Base-by-base conservation (phyloP, 1,140 invertebrate genomes). In the Heliothis virescens region DNA sequence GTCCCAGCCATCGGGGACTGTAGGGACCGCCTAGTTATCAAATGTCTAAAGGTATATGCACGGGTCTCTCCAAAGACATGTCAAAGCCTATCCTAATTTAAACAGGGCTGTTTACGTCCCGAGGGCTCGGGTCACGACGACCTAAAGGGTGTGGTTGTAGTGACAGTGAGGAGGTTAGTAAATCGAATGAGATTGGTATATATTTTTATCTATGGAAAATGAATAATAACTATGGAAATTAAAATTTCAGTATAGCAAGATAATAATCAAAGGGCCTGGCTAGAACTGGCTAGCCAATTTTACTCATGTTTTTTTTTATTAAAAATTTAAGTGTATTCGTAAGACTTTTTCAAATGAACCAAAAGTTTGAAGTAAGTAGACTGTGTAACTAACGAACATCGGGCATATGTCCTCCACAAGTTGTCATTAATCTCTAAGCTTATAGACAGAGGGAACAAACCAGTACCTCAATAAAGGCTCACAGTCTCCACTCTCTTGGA, bases 1-100 rank as follows among this genome's bases (percentile, higher is more conserved):
- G 16, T 47, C 15, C 29, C 12, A n/a, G 26, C 48, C 41, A 21
- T 11, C 10, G 26, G 59, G 74, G 60, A 53, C 48, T 10, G 10
- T 3, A 15, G 48, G 48, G 47, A 48, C 47, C 59, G 53, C 41
- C 55, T 80, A 80, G 82, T 83, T 81, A 83, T 83, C 79, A 80
- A 63, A 65, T 53, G 77, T 65, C 81, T 71, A 26, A 76, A 85
- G 83, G 82, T 85, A 79, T 55, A 82, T 79, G 81, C 52, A 79
- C 62, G 69, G 63, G 67, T 65, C 83, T 75, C 84, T 86, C 85
- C 80, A 82, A 86, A 90, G 89, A 89, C 87, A 90, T 82, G 89
- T 91, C 90, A 90, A 89, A 90, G 90, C 89, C 89, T 91, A 88
- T 89, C 86, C 90, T 90, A 91, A 92, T 90, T 92, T 90, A 92